phyloP scores from a whole-genome alignment of 2,888 invertebrate species.

The Lysandra bellargus region DNA sequence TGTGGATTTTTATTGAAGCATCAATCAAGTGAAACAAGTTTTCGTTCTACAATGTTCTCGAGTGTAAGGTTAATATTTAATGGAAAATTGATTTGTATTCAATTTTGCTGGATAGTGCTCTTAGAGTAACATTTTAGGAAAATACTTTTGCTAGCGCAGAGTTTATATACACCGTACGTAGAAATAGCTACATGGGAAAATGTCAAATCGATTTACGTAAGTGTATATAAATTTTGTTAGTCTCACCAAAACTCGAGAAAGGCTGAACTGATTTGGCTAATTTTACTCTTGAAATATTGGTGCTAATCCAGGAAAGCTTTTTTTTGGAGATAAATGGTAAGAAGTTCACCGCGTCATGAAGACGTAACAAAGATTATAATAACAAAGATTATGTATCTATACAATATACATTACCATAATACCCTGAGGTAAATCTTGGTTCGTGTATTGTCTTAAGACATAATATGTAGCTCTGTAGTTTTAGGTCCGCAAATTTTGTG shows the following conservation, averaged over 20 bases:
- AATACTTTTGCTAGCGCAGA: not conserved
- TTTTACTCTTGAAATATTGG: too few relatives aligned
- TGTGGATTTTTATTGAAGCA: slow-evolving; percentile 26
- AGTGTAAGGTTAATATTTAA: not conserved
- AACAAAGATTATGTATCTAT: not conserved
- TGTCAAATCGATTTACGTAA: too few relatives aligned
- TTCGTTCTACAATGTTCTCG: slow-evolving; percentile 16
- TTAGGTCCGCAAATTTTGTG: slow-evolving; percentile 11
- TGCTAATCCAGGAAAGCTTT: too few relatives aligned
- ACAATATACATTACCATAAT: too few relatives aligned
- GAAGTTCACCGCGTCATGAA: too few relatives aligned
- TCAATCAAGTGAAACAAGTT: slow-evolving; percentile 23
- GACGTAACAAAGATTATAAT: not conserved
- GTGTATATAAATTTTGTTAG: too few relatives aligned
- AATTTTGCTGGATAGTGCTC: not conserved
- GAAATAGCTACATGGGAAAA: too few relatives aligned
- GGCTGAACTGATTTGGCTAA: too few relatives aligned
- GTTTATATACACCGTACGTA: too few relatives aligned
- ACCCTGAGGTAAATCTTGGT: not conserved
- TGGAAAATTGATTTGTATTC: not conserved
- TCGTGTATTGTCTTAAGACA: not conserved
- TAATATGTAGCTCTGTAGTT: not conserved
- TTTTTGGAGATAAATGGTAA: too few relatives aligned
- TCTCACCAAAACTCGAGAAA: too few relatives aligned
- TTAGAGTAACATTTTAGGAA: not conserved